phyloP scores from a whole-genome alignment of 2,797 vertebrate species.

The Aldrovandia affinis region DNA sequence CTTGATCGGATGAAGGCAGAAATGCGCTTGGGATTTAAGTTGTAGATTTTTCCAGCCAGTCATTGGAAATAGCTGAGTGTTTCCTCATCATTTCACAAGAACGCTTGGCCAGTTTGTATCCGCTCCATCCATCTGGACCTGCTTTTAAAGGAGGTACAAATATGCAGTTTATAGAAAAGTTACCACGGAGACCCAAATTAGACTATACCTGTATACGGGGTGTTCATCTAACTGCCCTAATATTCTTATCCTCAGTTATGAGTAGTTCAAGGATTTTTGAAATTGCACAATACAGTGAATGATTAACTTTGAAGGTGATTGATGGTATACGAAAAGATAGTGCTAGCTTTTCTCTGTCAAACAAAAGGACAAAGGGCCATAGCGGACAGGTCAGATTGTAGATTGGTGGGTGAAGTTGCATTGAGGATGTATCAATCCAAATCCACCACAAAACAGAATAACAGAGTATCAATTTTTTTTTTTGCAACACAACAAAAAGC shows the following conservation, averaged over 20 bases:
- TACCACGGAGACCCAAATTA: neutral
- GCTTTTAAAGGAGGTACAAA: neutral
- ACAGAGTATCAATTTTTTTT: neutral
- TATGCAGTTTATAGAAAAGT: neutral
- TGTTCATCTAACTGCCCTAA: neutral
- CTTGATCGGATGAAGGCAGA: slow-evolving; percentile 31
- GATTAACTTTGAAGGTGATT: too few relatives aligned
- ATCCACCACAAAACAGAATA: neutral
- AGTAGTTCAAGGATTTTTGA: too few relatives aligned
- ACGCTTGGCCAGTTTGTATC: slow-evolving; percentile 12
- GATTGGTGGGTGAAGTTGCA: neutral
- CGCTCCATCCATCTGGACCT: slow-evolving; percentile 3
- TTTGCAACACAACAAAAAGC: neutral
- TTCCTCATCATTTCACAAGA: slow-evolving; percentile 5
- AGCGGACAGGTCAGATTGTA: slow-evolving; percentile 16
- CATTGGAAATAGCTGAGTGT: slow-evolving; percentile 24
- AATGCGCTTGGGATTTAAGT: slow-evolving; percentile 27
- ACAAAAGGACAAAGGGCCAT: neutral
- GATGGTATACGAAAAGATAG: too few relatives aligned
- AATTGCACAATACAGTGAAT: too few relatives aligned
- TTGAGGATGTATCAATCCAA: neutral
- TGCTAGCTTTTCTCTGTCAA: neutral
- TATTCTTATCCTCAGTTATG: neutral
- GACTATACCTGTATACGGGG: neutral
- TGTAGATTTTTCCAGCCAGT: slow-evolving; percentile 29